Percentiles rank a stretch among this genome's conserved stretches.
phyloP scores from a whole-genome alignment of 2,797 vertebrate genomes.

The Lagocephalus sceleratus region DNA sequence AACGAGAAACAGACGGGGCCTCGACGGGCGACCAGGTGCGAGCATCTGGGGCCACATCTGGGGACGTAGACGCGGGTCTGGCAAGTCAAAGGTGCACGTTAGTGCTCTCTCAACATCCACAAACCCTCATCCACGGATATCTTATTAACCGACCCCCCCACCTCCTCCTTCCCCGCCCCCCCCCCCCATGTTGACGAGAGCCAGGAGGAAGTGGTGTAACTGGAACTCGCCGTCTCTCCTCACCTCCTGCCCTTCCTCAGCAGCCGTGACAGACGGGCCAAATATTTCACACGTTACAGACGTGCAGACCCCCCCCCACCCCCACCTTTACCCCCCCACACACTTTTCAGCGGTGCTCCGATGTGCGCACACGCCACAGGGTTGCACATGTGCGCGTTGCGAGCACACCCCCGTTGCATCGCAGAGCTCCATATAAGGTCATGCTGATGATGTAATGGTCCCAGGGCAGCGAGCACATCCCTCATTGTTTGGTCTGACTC shows the following conservation, averaged over 20 bases:
- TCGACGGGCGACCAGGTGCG: too few relatives aligned
- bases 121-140: too few relatives aligned
- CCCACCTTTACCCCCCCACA: too few relatives aligned
- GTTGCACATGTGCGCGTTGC: conserved; percentile 33
- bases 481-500: conserved; percentile 90
- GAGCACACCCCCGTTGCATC: conserved; percentile 73
- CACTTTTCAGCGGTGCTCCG: too few relatives aligned
- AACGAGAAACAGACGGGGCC: too few relatives aligned
- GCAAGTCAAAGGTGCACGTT: too few relatives aligned
- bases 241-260: conserved; percentile 56
- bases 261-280: conserved; percentile 54
- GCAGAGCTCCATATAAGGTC: conserved; percentile 90
- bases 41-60: too few relatives aligned
- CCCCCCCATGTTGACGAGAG: too few relatives aligned
- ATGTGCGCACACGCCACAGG: neutral
- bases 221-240: conserved; percentile 57
- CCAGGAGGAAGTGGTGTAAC: conserved; percentile 65
- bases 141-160: too few relatives aligned
- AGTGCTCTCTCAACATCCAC: too few relatives aligned
- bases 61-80: too few relatives aligned
- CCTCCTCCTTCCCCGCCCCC: too few relatives aligned
- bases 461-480: conserved; percentile 87
- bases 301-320: conserved; percentile 38
- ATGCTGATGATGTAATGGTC: conserved; percentile 92
- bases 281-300: conserved; percentile 67